Base-by-base conservation (phyloP, 2,113 vertebrate genomes). In the Chrysemys picta region DNA sequence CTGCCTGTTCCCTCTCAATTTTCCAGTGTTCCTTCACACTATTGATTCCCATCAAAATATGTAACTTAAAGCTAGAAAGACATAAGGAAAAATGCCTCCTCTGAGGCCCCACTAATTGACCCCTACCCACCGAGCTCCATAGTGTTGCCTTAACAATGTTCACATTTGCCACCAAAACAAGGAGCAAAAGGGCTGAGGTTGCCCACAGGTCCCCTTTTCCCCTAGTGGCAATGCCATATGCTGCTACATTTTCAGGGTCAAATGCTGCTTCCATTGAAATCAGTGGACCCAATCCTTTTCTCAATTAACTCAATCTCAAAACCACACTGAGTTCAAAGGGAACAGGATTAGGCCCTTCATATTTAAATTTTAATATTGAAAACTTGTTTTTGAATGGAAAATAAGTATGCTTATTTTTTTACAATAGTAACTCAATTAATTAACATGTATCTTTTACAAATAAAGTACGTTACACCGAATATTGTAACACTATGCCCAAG, bases 91-190 rank as follows among this genome's bases (percentile, higher is more conserved):
- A 91, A 92, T 85, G 81, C 93, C 97, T 97, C 97, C 96, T 97
- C 94, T 8, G 97, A 98, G 97, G 82, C 83, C 49, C 75, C 85
- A n/a, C 96, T 98, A 98, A 98, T 95, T 96, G 93, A 97, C 97
- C 96, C 95, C 98, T 96, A 97, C 94, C 95, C 97, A 89, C 96
- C 96, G 95, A 98, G 96, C 98, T 98, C 97, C 95, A 93, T 97
- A 92, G 96, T 59, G 96, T 95, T 96, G 97, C 97, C 96, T 96
- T 93, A 97, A 94, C 97, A 93, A 94, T 24, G 27, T 94, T 97
- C 78, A 2, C 82, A 42, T 1, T 4, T 3, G 6, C 94, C 62
- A 53, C 88, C 38, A 1, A 94, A 91, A 93, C 94, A 95, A 90
- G 13, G 65, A 96, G 94, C 50, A 89, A 94, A 14, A 93, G 97